These are phyloP conservation scores for Saiga tatarica DNA, from an alignment of 2,113 vertebrate genomes.

Conservation along the genomic window DNA sequence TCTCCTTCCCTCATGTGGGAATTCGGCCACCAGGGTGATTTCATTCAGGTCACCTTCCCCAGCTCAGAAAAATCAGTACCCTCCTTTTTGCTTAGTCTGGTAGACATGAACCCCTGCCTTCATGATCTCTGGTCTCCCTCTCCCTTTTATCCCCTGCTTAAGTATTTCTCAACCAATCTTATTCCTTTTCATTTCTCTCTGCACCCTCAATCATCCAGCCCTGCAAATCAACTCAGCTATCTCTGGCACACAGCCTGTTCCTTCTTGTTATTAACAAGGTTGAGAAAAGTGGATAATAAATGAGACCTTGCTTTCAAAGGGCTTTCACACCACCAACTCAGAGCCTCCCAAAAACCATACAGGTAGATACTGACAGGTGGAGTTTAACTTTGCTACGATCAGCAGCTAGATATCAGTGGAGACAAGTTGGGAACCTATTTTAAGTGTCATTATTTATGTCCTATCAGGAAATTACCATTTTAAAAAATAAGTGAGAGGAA, in stretches of 20 bases:
- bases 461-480: conserved; percentile 25
- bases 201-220: background rate
- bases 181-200: conserved; percentile 19
- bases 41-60: background rate
- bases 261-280: conserved; percentile 51
- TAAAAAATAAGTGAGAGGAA: conserved; percentile 1
- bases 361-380: background rate
- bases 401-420: background rate
- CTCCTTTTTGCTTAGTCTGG: background rate
- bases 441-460: conserved; percentile 34
- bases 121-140: background rate
- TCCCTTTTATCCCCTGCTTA: background rate
- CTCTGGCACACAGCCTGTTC: background rate
- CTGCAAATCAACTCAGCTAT: conserved; percentile 19
- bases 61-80: background rate
- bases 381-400: background rate
- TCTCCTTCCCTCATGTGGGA: background rate
- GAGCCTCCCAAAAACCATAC: background rate
- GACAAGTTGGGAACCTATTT: background rate
- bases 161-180: background rate
- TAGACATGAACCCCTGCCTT: background rate
- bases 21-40: background rate
- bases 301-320: conserved; percentile 12
- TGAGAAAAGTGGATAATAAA: conserved; percentile 46
- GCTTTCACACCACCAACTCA: background rate